These are phyloP conservation scores for Watsonalla binaria DNA, from an alignment of 2,888 invertebrate species.

Conservation along the genomic window DNA sequence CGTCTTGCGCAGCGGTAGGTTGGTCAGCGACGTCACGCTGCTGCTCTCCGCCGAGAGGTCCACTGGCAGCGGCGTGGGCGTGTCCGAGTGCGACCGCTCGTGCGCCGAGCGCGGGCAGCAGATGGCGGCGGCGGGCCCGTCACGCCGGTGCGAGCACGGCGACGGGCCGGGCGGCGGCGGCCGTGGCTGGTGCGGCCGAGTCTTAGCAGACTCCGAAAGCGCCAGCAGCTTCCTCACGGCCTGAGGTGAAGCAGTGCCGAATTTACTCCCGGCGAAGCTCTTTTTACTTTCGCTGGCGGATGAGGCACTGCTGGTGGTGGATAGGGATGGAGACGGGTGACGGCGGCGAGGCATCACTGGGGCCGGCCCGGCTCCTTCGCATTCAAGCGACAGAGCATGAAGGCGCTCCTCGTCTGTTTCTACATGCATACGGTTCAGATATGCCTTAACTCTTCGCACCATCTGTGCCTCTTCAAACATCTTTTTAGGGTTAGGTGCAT, in stretches of 20 bases:
- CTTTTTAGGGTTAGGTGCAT: constrained; percentile 96
- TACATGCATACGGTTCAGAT: constrained; percentile 94
- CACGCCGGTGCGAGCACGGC: constrained; percentile 80
- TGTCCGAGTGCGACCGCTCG: constrained; percentile 94
- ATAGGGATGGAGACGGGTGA: constrained; percentile 95
- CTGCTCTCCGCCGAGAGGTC: constrained; percentile 96
- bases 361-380: constrained; percentile 85
- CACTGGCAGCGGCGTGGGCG: constrained; percentile 90
- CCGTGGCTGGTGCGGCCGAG: constrained; percentile 92
- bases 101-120: constrained; percentile 83
- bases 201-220: constrained; percentile 92
- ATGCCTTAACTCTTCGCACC: constrained; percentile 97
- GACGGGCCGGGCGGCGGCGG: constrained; percentile 82
- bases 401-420: constrained; percentile 94
- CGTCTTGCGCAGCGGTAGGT: constrained; percentile 92
- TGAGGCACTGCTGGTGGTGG: constrained; percentile 94
- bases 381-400: constrained; percentile 92
- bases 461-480: constrained; percentile 99
- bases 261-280: constrained; percentile 81
- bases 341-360: constrained; percentile 84
- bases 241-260: constrained; percentile 96
- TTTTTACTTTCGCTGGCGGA: constrained; percentile 88
- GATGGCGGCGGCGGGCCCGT: constrained; percentile 72
- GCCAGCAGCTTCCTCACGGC: constrained; percentile 97
- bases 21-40: constrained; percentile 95